Base-by-base conservation (phyloP, 2,113 vertebrate genomes). In the Calidris pugnax region DNA sequence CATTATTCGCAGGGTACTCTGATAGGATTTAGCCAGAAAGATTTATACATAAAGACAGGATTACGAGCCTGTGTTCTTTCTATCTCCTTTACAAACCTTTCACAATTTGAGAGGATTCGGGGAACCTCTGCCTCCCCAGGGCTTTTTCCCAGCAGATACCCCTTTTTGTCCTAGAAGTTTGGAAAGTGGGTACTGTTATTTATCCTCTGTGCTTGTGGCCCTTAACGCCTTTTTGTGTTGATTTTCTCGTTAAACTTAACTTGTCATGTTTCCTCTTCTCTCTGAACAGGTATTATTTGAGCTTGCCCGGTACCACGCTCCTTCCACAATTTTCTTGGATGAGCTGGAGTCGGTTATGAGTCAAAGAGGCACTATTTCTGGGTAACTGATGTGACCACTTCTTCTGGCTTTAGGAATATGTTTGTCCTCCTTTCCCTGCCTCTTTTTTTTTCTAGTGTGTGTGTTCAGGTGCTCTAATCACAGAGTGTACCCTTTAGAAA, bases 261-360 rank as follows among this genome's bases (percentile, higher is more conserved):
- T 82, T 89, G 37, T 74, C 27, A 14, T 21, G 7, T 85, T 77
- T 62, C 23, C 39, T 62, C 71, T 96, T 96, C 53, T 71, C 85
- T 94, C 50, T 69, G 17, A 69, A 41, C 97, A 99, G 99, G 99
- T 99, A 50, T 91, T 99, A 63, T 99, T 99, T 97, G 99, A 99
- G 97, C 98, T 99, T 67, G 99, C 99, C 80, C 98, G 99, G 74
- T 99, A 99, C 93, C 99, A 99, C 2, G 99, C 99, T 32, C 99
- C 99, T 41, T 99, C 99, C 93, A 99, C 99, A 12, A 99, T 99
- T 96, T 99, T 99, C 97, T 97, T 99, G 98, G 99, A 99, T 67
- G 99, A 99, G 96, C 97, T 99, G 98, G 99, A 99, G 94, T 99
- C 99, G 2, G 99, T 99, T 89, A 99, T 99, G 99, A 98, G 99